These are phyloP conservation scores for Mobula birostris DNA, from an alignment of 2,113 vertebrate species.

Conservation along the genomic window DNA sequence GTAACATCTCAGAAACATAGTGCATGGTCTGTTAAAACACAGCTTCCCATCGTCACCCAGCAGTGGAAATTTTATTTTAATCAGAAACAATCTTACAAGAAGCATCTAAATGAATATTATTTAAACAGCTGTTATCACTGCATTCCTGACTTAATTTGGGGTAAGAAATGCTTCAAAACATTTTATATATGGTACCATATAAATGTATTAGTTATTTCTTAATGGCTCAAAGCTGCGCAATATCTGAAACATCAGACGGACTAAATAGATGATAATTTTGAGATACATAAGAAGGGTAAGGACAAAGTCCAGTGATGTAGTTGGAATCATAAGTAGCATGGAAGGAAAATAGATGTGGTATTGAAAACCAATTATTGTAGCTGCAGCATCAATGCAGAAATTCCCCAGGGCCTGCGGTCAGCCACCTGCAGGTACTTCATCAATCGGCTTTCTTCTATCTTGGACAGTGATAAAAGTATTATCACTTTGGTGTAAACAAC, in stretches of 20 bases:
- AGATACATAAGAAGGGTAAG: neutral
- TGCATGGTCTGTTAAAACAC: neutral
- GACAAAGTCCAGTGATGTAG: neutral
- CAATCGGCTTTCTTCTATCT: no score
- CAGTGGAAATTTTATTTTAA: neutral
- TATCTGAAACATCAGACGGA: neutral
- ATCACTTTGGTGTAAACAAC: no score
- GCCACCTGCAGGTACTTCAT: no score
- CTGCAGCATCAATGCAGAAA: neutral
- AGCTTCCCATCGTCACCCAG: neutral
- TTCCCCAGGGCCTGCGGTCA: neutral
- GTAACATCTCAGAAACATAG: neutral
- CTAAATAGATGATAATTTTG: neutral
- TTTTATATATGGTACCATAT: neutral
- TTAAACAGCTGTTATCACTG: neutral
- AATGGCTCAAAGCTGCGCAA: neutral
- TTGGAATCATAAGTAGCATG: neutral
- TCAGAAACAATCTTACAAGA: neutral
- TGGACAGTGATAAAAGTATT: no score
- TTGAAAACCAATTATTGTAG: neutral
- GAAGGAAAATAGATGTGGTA: neutral
- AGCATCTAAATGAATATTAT: slow-evolving; percentile 13
- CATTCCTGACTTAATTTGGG: neutral
- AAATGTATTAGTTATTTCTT: neutral
- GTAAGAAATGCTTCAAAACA: neutral